Percentiles rank a stretch among this genome's conserved stretches.
phyloP scores from a whole-genome alignment of 2,888 invertebrate species.

The Cinara cedri region DNA sequence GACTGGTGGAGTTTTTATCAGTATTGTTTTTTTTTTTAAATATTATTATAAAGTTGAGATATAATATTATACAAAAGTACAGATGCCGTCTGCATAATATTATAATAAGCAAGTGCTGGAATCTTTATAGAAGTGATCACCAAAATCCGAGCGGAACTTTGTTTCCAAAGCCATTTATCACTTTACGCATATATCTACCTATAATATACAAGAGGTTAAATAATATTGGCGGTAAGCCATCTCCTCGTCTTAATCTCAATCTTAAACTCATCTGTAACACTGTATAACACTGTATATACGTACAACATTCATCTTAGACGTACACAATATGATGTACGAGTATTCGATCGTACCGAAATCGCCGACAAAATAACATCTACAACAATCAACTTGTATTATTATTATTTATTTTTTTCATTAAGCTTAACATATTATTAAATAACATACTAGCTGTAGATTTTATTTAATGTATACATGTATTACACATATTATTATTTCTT shows the following conservation, averaged over 20 bases:
- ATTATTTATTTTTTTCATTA: no score
- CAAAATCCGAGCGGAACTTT: conserved; percentile 9
- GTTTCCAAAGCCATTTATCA: conserved; percentile 38
- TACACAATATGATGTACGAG: no score
- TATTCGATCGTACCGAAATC: not conserved
- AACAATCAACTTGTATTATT: no score
- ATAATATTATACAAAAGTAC: no score
- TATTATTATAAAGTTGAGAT: no score
- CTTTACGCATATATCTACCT: not conserved
- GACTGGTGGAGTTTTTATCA: no score
- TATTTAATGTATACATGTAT: no score
- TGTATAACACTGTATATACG: no score
- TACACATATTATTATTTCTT: no score
- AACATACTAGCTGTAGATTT: no score
- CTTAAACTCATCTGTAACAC: conserved; percentile 25
- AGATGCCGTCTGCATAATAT: not conserved
- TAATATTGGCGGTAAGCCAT: conserved; percentile 38
- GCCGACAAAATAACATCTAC: not conserved
- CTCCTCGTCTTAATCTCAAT: conserved; percentile 19
- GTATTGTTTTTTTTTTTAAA: no score
- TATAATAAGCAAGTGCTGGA: conserved; percentile 13
- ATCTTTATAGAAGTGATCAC: conserved; percentile 21
- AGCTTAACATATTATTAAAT: no score
- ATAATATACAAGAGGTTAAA: conserved; percentile 20
- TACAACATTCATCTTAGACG: conserved; percentile 6